Conservation (phyloP, 1,140 invertebrate genomes). For the Episyrphus balteatus region DNA sequence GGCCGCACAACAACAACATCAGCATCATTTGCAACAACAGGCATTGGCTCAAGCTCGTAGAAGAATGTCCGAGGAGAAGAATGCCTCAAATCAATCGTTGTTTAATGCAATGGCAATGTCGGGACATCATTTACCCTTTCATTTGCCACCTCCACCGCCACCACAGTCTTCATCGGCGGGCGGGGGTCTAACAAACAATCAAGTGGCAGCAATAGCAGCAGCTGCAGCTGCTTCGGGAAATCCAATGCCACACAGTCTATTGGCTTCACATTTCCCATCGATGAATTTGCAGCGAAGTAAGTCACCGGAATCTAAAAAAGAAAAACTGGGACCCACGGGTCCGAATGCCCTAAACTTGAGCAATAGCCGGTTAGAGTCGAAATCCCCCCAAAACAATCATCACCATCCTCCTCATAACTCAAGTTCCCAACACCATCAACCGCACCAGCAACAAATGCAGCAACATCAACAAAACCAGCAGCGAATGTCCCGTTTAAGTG, state of each 20-base stretch:
- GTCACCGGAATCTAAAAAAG: neutral
- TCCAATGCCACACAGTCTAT: constrained; percentile 35
- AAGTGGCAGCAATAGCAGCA: constrained; percentile 43
- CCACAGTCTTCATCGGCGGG: constrained; percentile 28
- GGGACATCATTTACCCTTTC: constrained; percentile 48
- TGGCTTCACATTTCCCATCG: constrained; percentile 35
- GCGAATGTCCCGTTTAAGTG: constrained; percentile 15
- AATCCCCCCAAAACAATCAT: constrained; percentile 5
- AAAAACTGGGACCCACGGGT: neutral
- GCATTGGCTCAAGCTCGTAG: constrained; percentile 31
- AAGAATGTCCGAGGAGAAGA: constrained; percentile 35
- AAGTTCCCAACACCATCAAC: constrained; percentile 1
- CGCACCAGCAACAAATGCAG: neutral
- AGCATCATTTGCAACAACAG: constrained; percentile 22
- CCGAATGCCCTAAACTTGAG: constrained; percentile 5
- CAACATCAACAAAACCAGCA: constrained; percentile 12
- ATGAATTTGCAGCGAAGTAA: constrained; percentile 6
- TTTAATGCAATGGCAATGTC: constrained; percentile 46
- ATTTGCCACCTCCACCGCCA: constrained; percentile 50
- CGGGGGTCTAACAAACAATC: constrained; percentile 34
- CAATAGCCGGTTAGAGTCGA: neutral
- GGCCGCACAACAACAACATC: constrained; percentile 19
- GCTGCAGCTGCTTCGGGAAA: constrained; percentile 37
- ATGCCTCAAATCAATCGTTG: constrained; percentile 36
- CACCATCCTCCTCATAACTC: constrained; percentile 3